These are phyloP conservation scores for Tetropium fuscum DNA, from an alignment of 2,888 invertebrate genomes.

Conservation along the genomic window DNA sequence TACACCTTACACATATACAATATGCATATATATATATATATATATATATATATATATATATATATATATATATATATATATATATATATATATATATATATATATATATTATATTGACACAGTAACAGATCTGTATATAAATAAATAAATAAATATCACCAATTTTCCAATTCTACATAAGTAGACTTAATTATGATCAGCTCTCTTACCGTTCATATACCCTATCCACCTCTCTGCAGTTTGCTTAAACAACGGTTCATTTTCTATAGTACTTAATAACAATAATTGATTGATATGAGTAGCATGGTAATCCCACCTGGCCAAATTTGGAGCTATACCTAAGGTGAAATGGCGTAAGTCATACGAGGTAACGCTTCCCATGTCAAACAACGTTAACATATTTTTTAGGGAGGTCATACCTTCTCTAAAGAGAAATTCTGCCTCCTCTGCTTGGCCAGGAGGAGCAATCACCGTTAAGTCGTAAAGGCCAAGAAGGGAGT, in stretches of 20 bases:
- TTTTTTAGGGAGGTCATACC: conserved; percentile 89
- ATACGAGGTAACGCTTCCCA: conserved; percentile 95
- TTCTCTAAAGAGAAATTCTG: conserved; percentile 82
- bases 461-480: conserved; percentile 90
- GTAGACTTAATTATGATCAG: conserved; percentile 86
- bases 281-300: conserved; percentile 97
- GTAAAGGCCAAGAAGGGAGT: conserved; percentile 94
- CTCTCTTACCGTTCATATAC: conserved; percentile 95
- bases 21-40: too few species aligned
- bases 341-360: conserved; percentile 95
- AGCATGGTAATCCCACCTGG: conserved; percentile 99
- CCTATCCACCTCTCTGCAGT: conserved; percentile 95
- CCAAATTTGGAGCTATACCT: conserved; percentile 92
- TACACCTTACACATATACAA: too few species aligned
- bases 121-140: conserved; percentile 1
- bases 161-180: neutral
- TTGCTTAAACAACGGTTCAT: conserved; percentile 81
- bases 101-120: neutral
- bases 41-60: neutral
- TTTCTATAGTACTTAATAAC: conserved; percentile 86
- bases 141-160: conserved; percentile 10
- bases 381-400: conserved; percentile 92
- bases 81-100: neutral
- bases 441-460: conserved; percentile 75
- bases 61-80: neutral